A percentile compares a stretch with the other conserved stretches of the same genome.
phyloP scores from a whole-genome alignment of 2,797 vertebrate species.

The Alca torda region DNA sequence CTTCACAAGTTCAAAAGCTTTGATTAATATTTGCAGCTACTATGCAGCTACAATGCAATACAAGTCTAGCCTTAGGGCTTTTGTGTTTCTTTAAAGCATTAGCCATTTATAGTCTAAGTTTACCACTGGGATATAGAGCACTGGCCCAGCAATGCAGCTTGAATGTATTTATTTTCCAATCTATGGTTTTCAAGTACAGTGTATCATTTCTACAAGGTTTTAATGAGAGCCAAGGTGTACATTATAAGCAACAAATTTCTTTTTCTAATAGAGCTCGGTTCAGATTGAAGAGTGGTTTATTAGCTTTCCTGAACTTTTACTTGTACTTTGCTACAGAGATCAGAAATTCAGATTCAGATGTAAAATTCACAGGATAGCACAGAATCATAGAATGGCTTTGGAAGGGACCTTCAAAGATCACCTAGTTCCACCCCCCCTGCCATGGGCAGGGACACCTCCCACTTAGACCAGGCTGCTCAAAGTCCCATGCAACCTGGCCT shows the following conservation, averaged over 20 bases:
- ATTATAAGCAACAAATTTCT: conserved; percentile 36
- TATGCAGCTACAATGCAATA: conserved; percentile 44
- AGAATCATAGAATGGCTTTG: background rate
- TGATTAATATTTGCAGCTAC: conserved; percentile 56
- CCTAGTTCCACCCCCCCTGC: background rate
- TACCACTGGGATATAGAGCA: conserved; percentile 57
- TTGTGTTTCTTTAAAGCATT: conserved; percentile 72
- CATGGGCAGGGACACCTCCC: background rate
- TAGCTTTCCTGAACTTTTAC: conserved; percentile 41
- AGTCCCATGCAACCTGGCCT: background rate
- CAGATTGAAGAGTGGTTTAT: conserved; percentile 38
- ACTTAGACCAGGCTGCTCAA: background rate
- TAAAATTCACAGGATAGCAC: conserved; percentile 24
- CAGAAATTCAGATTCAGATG: conserved; percentile 44
- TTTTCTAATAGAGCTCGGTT: conserved; percentile 43
- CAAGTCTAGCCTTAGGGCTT: conserved; percentile 60
- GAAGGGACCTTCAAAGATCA: background rate
- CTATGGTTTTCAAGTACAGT: conserved; percentile 54
- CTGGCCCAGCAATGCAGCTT: conserved; percentile 42
- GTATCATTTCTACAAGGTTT: conserved; percentile 58
- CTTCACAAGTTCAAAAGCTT: conserved; percentile 56
- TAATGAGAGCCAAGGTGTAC: conserved; percentile 55
- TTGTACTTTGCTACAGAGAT: conserved; percentile 9
- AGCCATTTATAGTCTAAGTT: conserved; percentile 66
- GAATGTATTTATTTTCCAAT: conserved; percentile 61